These are phyloP conservation scores for Diploptera punctata DNA, from an alignment of 2,888 invertebrate genomes.

Conservation along the genomic window DNA sequence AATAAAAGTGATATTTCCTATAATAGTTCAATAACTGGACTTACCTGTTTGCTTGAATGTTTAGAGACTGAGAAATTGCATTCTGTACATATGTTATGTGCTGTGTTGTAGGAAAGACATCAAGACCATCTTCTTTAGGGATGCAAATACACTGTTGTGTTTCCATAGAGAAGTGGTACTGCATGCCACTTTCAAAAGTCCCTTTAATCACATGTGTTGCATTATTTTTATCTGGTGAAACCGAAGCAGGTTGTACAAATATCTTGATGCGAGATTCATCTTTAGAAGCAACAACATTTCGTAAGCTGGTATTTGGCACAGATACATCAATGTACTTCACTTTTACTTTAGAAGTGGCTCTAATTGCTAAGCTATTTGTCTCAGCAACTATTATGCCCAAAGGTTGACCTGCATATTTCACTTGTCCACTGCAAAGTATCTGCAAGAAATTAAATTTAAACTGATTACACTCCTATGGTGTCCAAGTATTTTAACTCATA, in stretches of 20 bases:
- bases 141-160: constrained; percentile 69
- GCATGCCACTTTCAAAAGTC: constrained; percentile 62
- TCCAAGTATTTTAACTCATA: not conserved
- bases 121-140: constrained; percentile 74
- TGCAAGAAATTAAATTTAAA: not conserved
- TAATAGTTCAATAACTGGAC: not conserved
- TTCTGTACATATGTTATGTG: constrained; percentile 67
- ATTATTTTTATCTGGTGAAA: not conserved
- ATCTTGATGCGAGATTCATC: constrained; percentile 19
- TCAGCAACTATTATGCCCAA: constrained; percentile 76
- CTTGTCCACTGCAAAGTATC: constrained; percentile 62
- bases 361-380: constrained; percentile 63
- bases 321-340: constrained; percentile 59
- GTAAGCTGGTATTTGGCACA: constrained; percentile 26
- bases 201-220: constrained; percentile 60
- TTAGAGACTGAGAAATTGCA: constrained; percentile 63
- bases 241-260: not conserved
- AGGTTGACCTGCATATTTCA: constrained; percentile 74
- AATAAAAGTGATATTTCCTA: no score
- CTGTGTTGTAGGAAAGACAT: constrained; percentile 69
- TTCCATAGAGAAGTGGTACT: constrained; percentile 81
- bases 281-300: constrained; percentile 26
- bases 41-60: constrained; percentile 55
- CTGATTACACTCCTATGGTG: not conserved
- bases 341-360: constrained; percentile 64